Conservation (phyloP, 2,113 vertebrate species). For the Pavo muticus region DNA sequence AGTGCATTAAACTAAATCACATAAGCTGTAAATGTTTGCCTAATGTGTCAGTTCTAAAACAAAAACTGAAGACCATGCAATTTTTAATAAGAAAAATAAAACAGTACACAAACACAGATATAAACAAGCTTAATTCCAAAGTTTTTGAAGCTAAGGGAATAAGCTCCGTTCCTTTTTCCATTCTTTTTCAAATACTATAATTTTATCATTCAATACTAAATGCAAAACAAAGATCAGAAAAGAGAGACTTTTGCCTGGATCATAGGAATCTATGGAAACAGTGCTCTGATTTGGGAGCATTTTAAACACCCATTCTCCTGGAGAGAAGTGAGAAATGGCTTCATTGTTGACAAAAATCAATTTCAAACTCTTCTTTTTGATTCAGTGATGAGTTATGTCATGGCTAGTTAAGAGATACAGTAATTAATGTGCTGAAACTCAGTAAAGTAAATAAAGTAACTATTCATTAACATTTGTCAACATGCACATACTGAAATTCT, state of each 20-base stretch:
- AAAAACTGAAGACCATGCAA: background rate
- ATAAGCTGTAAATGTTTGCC: background rate
- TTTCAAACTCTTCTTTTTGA: background rate
- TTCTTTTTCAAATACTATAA: background rate
- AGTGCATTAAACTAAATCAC: background rate
- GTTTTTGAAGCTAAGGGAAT: background rate
- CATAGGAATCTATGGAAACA: background rate
- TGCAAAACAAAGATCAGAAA: background rate
- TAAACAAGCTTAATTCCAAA: background rate
- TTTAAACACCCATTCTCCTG: background rate
- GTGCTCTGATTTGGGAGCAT: background rate
- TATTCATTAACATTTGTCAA: constrained; percentile 19
- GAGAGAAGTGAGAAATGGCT: background rate
- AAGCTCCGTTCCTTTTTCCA: background rate
- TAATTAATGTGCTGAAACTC: constrained; percentile 23
- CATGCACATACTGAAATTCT: background rate
- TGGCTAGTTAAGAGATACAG: background rate
- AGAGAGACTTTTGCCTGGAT: background rate
- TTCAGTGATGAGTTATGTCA: background rate
- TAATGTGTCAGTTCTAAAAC: background rate
- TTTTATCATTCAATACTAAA: background rate
- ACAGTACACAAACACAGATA: too few species aligned
- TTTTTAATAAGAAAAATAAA: background rate
- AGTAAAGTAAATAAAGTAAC: background rate
- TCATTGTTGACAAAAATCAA: background rate